A percentile compares a stretch with the other conserved stretches of the same genome.
These are phyloP conservation scores for Pachyrhynchus sulphureomaculatus DNA, from an alignment of 1,140 invertebrate species.

Conservation along the genomic window DNA sequence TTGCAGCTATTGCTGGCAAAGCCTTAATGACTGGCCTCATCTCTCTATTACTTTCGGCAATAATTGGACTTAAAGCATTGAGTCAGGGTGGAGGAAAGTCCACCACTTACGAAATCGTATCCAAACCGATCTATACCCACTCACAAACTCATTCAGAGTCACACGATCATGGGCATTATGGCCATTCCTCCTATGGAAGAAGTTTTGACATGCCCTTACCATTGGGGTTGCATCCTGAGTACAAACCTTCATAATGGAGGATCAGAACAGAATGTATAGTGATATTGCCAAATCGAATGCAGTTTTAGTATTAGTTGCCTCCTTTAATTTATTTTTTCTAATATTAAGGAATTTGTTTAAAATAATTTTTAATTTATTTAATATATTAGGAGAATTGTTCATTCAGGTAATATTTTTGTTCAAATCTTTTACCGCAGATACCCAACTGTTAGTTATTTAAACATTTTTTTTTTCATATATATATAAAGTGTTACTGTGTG, in stretches of 20 bases:
- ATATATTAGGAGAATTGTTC: too few relatives aligned
- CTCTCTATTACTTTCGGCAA: conserved; percentile 73
- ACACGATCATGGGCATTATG: conserved; percentile 58
- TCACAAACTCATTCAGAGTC: conserved; percentile 68
- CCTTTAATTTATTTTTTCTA: conserved; percentile 24
- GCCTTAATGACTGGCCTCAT: conserved; percentile 80
- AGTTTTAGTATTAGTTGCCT: not conserved
- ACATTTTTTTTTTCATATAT: too few relatives aligned
- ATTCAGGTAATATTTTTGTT: too few relatives aligned
- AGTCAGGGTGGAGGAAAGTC: conserved; percentile 66
- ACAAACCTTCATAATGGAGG: conserved; percentile 34
- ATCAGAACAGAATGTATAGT: not conserved
- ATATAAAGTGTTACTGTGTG: too few relatives aligned
- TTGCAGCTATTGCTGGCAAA: conserved; percentile 77
- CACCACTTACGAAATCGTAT: conserved; percentile 81
- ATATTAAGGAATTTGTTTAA: too few relatives aligned
- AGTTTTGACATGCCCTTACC: conserved; percentile 49
- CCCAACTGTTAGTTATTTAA: too few relatives aligned
- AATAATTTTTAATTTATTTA: too few relatives aligned
- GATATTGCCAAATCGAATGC: conserved; percentile 14
- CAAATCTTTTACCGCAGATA: too few relatives aligned
- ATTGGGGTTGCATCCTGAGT: conserved; percentile 44
- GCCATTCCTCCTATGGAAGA: conserved; percentile 59
- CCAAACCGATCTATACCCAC: conserved; percentile 74
- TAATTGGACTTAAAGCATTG: conserved; percentile 73